Evolutionary conservation across 2,113 vertebrate genomes (phyloP).

Genomic region (Terrapene triunguis): DNA sequence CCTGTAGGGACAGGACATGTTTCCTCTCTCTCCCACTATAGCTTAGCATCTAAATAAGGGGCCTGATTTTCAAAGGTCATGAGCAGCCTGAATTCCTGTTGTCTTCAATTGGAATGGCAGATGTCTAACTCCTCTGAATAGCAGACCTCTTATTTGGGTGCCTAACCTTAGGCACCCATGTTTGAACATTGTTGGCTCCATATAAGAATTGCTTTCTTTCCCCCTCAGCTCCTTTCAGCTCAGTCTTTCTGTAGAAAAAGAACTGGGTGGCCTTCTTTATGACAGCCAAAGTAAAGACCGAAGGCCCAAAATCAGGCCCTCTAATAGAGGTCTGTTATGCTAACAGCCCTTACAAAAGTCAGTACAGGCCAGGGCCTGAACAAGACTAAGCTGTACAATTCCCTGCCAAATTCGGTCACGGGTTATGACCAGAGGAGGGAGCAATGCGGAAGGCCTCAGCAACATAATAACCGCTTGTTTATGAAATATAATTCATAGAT

Average conservation of each 20-base stretch:
- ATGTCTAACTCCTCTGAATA: neutral
- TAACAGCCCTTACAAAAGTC: too few relatives aligned
- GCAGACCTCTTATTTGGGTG: neutral
- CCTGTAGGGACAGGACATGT: fast-evolving
- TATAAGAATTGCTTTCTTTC: neutral
- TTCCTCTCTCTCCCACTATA: neutral
- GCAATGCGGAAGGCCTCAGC: too few relatives aligned
- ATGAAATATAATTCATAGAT: too few relatives aligned
- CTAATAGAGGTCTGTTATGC: too few relatives aligned
- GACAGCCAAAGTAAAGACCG: too few relatives aligned
- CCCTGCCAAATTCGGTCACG: too few relatives aligned
- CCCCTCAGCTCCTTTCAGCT: neutral
- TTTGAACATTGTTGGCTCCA: neutral
- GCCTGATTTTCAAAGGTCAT: fast-evolving
- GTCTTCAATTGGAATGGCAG: neutral
- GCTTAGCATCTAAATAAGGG: neutral
- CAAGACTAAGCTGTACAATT: too few relatives aligned
- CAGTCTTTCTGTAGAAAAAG: neutral
- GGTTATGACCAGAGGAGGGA: too few relatives aligned
- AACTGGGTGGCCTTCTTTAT: too few relatives aligned
- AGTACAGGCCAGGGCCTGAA: too few relatives aligned
- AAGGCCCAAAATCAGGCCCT: too few relatives aligned
- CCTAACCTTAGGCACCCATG: neutral
- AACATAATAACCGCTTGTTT: too few relatives aligned
- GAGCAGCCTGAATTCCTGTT: neutral